Percentiles rank a stretch among this genome's conserved stretches.
Conservation (phyloP, 1,140 invertebrate species). For the Drosophila repletoides region DNA sequence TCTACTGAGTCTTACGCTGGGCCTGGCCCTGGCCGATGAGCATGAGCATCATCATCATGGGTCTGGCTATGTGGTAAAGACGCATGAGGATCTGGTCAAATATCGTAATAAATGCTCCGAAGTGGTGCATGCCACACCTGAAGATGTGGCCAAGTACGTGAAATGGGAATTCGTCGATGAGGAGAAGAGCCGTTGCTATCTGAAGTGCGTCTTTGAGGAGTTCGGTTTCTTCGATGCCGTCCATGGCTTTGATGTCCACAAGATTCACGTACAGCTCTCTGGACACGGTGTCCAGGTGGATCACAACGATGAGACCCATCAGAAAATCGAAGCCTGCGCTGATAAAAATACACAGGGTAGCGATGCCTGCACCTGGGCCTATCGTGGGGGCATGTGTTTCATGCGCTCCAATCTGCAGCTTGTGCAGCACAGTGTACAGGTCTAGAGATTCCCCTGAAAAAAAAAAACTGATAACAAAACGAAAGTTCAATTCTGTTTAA, state of each 20-base stretch:
- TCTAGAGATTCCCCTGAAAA: constrained; percentile 15
- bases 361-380: constrained; percentile 67
- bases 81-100: constrained; percentile 56
- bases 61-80: constrained; percentile 63
- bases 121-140: constrained; percentile 51
- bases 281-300: constrained; percentile 40
- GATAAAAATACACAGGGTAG: constrained; percentile 56
- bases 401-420: constrained; percentile 58
- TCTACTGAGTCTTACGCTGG: constrained; percentile 31
- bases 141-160: constrained; percentile 63
- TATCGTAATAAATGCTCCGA: constrained; percentile 53
- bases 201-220: constrained; percentile 73
- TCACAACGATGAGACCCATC: constrained; percentile 60
- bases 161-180: constrained; percentile 72
- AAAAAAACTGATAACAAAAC: constrained; percentile 31
- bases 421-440: constrained; percentile 67
- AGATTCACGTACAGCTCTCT: constrained; percentile 67
- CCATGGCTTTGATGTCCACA: constrained; percentile 76
- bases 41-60: constrained; percentile 35
- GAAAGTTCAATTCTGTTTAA: constrained; percentile 23
- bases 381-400: constrained; percentile 74
- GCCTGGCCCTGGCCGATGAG: constrained; percentile 24
- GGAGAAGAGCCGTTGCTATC: constrained; percentile 69
- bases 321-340: constrained; percentile 64
- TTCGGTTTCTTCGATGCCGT: constrained; percentile 69